Conservation (phyloP, 2,888 invertebrate genomes). For the Phyto melanocephala region DNA sequence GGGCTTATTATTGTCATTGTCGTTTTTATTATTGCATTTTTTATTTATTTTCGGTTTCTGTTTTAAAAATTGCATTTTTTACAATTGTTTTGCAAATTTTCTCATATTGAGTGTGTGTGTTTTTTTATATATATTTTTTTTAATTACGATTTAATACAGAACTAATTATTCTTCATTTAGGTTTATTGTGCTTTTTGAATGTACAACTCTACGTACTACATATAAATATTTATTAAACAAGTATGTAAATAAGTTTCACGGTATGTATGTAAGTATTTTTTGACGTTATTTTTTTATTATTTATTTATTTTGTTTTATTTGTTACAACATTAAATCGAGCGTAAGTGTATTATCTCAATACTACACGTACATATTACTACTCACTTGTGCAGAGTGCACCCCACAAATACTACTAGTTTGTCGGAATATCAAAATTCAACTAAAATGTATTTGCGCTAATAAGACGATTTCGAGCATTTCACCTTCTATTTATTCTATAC, state of each 20-base stretch:
- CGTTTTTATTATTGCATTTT: background rate
- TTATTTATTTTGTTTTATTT: conserved; percentile 19
- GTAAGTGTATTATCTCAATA: background rate
- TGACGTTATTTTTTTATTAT: conserved; percentile 18
- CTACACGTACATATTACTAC: conserved; percentile 18
- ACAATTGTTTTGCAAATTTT: conserved; percentile 28
- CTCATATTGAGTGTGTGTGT: too few species aligned
- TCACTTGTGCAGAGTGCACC: conserved; percentile 56
- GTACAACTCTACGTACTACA: too few species aligned
- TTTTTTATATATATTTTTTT: background rate
- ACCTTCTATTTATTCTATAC: conserved; percentile 29
- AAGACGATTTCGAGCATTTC: conserved; percentile 50
- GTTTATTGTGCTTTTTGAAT: conserved; percentile 11
- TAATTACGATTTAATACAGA: conserved; percentile 23
- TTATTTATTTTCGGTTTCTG: background rate
- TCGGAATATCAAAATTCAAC: conserved; percentile 55
- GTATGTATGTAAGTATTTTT: background rate
- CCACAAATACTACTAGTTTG: conserved; percentile 36
- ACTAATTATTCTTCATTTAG: background rate
- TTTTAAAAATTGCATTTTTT: conserved; percentile 26
- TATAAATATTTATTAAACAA: background rate
- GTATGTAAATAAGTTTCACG: background rate
- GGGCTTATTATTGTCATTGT: too few species aligned
- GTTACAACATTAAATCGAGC: conserved; percentile 31
- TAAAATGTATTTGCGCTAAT: conserved; percentile 54